phyloP scores from a whole-genome alignment of 1,140 invertebrate species.

The Psix sp. region DNA sequence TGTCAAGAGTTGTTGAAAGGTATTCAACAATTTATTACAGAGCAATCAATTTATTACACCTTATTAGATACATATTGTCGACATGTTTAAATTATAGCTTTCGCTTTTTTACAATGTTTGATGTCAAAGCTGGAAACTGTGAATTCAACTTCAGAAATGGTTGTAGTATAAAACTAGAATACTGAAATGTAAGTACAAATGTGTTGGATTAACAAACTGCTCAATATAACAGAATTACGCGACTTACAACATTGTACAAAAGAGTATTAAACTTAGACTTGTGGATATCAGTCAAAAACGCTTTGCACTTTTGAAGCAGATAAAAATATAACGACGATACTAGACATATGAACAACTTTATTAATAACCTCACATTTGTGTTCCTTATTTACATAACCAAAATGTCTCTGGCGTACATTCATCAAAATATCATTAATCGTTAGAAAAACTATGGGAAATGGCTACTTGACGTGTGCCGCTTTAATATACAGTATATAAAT shows the following conservation, averaged over 20 bases:
- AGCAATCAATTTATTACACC: slow-evolving; percentile 37
- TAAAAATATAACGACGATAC: too few species aligned
- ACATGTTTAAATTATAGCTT: slow-evolving; percentile 33
- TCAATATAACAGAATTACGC: too few species aligned
- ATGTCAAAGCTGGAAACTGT: background rate
- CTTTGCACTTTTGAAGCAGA: too few species aligned
- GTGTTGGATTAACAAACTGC: background rate
- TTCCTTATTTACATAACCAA: slow-evolving; percentile 33
- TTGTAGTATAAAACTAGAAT: slow-evolving; percentile 14
- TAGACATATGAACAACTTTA: too few species aligned
- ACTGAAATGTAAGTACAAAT: slow-evolving; percentile 42
- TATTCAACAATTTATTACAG: too few species aligned
- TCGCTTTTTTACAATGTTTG: slow-evolving; percentile 5
- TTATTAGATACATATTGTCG: slow-evolving; percentile 49
- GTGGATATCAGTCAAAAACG: too few species aligned
- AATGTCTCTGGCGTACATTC: slow-evolving; percentile 29
- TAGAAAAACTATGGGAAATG: slow-evolving; percentile 46
- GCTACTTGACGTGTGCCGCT: slow-evolving; percentile 6
- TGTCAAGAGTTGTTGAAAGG: too few species aligned
- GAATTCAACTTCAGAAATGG: background rate
- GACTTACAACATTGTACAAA: slow-evolving; percentile 4
- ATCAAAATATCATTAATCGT: slow-evolving; percentile 50
- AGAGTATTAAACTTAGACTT: slow-evolving; percentile 32
- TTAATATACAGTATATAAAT: slow-evolving; percentile 32
- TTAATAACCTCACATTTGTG: slow-evolving; percentile 19